A percentile compares a stretch with the other conserved stretches of the same genome.
phyloP scores from a whole-genome alignment of 2,888 invertebrate species.

The Oligia strigilis region DNA sequence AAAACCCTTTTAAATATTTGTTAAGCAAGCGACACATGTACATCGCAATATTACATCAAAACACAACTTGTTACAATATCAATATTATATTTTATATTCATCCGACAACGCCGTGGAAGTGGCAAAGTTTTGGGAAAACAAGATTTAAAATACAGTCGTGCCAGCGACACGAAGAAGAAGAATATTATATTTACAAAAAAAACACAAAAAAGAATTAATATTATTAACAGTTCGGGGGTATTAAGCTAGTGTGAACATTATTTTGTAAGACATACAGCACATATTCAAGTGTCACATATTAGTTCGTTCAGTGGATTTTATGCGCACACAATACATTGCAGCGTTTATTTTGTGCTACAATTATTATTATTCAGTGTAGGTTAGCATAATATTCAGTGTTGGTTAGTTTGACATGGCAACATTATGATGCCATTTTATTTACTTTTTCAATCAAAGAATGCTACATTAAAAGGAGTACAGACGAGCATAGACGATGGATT shows the following conservation, averaged over 20 bases:
- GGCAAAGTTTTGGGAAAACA: too few species aligned
- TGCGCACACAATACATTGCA: neutral
- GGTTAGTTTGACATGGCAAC: conserved; percentile 13
- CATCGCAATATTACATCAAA: conserved; percentile 46
- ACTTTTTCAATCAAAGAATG: neutral
- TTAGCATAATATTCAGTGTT: conserved; percentile 11
- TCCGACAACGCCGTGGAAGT: too few species aligned
- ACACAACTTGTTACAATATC: conserved; percentile 39
- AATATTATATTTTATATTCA: conserved; percentile 10
- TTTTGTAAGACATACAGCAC: conserved; percentile 38
- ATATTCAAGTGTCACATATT: conserved; percentile 27
- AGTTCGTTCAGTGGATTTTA: conserved; percentile 42
- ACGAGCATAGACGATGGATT: neutral
- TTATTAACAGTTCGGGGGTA: neutral
- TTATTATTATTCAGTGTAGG: neutral
- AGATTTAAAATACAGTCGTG: too few species aligned
- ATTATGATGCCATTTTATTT: neutral
- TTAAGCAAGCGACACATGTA: conserved; percentile 45
- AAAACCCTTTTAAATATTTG: neutral
- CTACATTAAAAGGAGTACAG: neutral
- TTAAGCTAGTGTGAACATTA: conserved; percentile 49
- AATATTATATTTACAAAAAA: conserved; percentile 2
- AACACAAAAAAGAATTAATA: neutral
- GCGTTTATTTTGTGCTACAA: conserved; percentile 15
- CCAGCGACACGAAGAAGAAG: too few species aligned